A percentile compares a stretch with the other conserved stretches of the same genome.
Conservation (phyloP, 1,140 invertebrate genomes). For the Zeugodacus cucurbitae region DNA sequence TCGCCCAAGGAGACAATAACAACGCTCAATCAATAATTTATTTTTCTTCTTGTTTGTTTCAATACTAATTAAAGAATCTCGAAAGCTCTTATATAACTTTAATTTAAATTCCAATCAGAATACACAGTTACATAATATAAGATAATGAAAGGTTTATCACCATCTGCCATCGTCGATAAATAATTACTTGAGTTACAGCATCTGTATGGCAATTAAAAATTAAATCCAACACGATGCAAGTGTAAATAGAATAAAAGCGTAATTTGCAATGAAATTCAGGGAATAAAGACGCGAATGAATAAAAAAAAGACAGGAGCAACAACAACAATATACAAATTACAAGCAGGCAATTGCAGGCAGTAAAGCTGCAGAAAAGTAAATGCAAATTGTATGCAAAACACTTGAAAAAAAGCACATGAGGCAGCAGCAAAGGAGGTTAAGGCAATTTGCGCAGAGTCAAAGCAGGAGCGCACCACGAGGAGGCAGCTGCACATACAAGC, state of each 20-base stretch:
- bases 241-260: slow-evolving; percentile 26
- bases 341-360: background rate
- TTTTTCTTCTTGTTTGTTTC: too few species aligned
- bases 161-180: slow-evolving; percentile 13
- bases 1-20: too few species aligned
- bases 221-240: background rate
- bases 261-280: background rate
- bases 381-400: slow-evolving; percentile 39
- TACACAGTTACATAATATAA: too few species aligned
- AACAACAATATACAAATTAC: background rate
- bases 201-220: slow-evolving; percentile 17
- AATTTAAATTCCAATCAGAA: too few species aligned
- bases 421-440: background rate
- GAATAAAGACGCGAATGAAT: background rate
- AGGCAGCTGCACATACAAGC: background rate
- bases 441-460: background rate
- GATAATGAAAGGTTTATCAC: background rate
- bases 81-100: too few species aligned
- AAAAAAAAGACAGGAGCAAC: background rate
- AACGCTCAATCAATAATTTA: too few species aligned
- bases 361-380: slow-evolving; percentile 18
- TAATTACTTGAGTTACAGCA: slow-evolving; percentile 15
- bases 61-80: too few species aligned
- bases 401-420: slow-evolving; percentile 4
- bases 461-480: background rate